Evolutionary conservation across 2,113 vertebrate genomes (phyloP), one percentile per base, ranked within the genome.

Genomic region (Gnathonemus longibarbis): DNA sequence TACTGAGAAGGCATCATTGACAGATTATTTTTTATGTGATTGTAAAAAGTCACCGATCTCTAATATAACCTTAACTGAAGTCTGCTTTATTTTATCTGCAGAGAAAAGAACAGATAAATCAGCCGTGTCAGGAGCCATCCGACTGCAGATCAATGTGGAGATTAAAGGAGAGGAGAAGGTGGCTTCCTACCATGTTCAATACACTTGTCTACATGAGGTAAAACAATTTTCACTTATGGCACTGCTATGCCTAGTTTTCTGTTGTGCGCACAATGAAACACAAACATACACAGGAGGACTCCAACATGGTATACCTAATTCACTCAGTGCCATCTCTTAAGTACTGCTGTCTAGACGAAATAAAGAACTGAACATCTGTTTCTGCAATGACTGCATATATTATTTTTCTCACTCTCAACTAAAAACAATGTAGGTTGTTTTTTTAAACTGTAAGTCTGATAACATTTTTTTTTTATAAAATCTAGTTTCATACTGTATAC

Each of bases 161-260:
- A 99, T 99, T 80, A 98, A 98, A 92, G 98, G 98, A 19, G 98
- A 99, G 93, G 98, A 99, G 95, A 99, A 98, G 90, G 98, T 98
- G 90, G 98, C 98, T 1, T 97, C 98, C 0, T 99, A 99, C 93
- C 98, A 99, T 0, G 93, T 98, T 39, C 98, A 99, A 92, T 99
- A 99, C 93, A 99, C 97, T 1, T 98, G 98, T 92, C 96, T 99
- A 90, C 98, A 99, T 42, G 98, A 99, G 97, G 98, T 99, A 93
- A 96, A 94, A 31, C 90, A 83, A 56, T 80, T 21, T 85, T 88
- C 80, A 87, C 89, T 21, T 27, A 13, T 87, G 7, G n/a, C 49
- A 11, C 24, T 70, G 62, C 58, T 6, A 49, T 35, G 21, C 31
- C 52, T 39, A 35, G 52, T 27, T 21, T n/a, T 21, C 5, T 45